Conservation (phyloP, 2,888 invertebrate species). For the Vanessa cardui region DNA sequence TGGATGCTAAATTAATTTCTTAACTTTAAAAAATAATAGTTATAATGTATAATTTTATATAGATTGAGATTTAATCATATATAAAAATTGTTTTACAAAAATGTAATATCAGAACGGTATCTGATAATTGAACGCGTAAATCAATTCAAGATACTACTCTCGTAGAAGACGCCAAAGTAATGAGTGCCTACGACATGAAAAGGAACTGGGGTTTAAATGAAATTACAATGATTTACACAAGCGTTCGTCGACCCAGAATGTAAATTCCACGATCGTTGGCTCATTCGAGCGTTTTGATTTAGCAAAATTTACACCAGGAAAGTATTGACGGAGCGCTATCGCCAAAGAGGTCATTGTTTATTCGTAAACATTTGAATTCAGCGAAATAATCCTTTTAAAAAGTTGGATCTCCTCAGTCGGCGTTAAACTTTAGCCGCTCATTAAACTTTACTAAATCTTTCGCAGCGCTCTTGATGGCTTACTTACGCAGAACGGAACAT, state of each 20-base stretch:
- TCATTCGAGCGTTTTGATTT: constrained; percentile 50
- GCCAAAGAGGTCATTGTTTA: constrained; percentile 44
- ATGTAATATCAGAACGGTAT: not conserved
- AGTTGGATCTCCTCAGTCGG: constrained; percentile 29
- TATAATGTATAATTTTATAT: not conserved
- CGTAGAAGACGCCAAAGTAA: constrained; percentile 35
- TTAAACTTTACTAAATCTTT: constrained; percentile 47
- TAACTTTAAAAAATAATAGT: not conserved
- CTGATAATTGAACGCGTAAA: constrained; percentile 26
- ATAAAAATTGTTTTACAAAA: not conserved
- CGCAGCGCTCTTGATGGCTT: constrained; percentile 46
- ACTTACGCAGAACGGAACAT: constrained; percentile 48
- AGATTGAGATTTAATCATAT: not conserved
- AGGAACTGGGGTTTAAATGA: constrained; percentile 47
- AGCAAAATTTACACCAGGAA: constrained; percentile 49
- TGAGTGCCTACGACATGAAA: constrained; percentile 38
- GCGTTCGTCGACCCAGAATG: constrained; percentile 47
- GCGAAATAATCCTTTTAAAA: constrained; percentile 37
- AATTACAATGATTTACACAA: constrained; percentile 56
- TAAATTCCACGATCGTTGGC: constrained; percentile 45
- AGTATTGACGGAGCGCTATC: constrained; percentile 41
- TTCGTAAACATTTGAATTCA: constrained; percentile 31
- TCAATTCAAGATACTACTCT: constrained; percentile 31
- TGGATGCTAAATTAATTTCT: not conserved
- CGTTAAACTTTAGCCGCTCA: constrained; percentile 44